phyloP scores from a whole-genome alignment of 1,140 invertebrate species.

The Zaprionus lachaisei region DNA sequence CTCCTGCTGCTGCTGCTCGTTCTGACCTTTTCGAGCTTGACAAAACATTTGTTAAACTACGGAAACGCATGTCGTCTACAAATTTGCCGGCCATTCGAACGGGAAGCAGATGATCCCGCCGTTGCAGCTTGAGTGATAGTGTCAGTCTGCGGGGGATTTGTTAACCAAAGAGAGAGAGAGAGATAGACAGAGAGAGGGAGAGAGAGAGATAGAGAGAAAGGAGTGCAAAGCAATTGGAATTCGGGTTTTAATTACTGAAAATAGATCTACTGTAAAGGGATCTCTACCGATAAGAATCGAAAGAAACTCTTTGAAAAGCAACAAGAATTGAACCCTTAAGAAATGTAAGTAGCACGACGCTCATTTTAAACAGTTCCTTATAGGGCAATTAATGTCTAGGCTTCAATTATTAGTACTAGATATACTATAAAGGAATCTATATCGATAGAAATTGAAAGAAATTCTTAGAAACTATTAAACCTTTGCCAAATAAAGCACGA shows the following conservation, averaged over 20 bases:
- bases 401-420: too few relatives aligned
- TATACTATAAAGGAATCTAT: not conserved
- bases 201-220: not conserved
- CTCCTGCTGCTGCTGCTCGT: slow-evolving; percentile 26
- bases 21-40: slow-evolving; percentile 73
- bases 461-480: too few relatives aligned
- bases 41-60: slow-evolving; percentile 79
- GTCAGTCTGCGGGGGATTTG: not conserved
- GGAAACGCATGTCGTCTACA: slow-evolving; percentile 76
- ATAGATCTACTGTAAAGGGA: not conserved
- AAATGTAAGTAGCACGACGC: not conserved
- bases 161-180: not conserved
- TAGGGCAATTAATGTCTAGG: not conserved
- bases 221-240: not conserved
- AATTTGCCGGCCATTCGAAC: slow-evolving; percentile 51
- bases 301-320: not conserved
- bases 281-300: not conserved
- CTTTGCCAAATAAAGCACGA: not conserved
- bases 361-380: not conserved
- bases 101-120: slow-evolving; percentile 10
- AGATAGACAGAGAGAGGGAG: not conserved
- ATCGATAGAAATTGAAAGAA: not conserved
- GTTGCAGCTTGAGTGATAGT: not conserved
- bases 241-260: too few relatives aligned
- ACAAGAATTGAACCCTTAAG: too few relatives aligned